Evolutionary conservation across 1,140 invertebrate genomes (phyloP).

Genomic region (Megalopta genalis): DNA sequence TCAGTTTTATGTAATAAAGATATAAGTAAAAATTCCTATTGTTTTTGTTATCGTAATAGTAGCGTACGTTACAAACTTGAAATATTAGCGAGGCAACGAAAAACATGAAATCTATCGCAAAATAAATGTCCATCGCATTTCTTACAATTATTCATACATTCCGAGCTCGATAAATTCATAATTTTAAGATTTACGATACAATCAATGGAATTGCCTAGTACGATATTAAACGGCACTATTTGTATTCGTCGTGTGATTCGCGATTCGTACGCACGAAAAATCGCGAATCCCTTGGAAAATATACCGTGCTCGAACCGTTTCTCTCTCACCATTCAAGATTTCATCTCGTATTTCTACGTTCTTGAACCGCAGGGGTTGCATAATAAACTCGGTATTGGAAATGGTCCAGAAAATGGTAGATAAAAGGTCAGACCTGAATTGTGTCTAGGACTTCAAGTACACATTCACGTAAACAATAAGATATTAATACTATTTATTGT

Average conservation of each 20-base stretch:
- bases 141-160: too few species aligned
- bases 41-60: too few species aligned
- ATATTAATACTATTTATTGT: slow-evolving; percentile 49
- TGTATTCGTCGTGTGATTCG: slow-evolving; percentile 19
- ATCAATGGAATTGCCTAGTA: neutral
- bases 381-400: slow-evolving; percentile 34
- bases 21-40: too few species aligned
- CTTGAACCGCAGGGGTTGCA: neutral
- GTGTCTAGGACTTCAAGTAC: slow-evolving; percentile 8
- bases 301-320: neutral
- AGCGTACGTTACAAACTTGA: too few species aligned
- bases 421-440: slow-evolving; percentile 34
- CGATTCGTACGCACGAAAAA: slow-evolving; percentile 4
- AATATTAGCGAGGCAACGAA: too few species aligned
- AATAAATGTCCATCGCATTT: too few species aligned
- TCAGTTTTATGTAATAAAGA: too few species aligned
- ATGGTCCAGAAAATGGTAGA: slow-evolving; percentile 48
- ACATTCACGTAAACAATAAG: slow-evolving; percentile 41
- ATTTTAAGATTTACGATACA: neutral
- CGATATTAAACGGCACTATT: slow-evolving; percentile 24
- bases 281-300: slow-evolving; percentile 6
- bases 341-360: slow-evolving; percentile 23
- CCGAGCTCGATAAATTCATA: neutral
- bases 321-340: neutral
- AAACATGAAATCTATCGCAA: too few species aligned